Evolutionary conservation across 2,113 vertebrate genomes (phyloP), one percentile per base, ranked within the genome.

Genomic region (Ceyx cyanopectus): DNA sequence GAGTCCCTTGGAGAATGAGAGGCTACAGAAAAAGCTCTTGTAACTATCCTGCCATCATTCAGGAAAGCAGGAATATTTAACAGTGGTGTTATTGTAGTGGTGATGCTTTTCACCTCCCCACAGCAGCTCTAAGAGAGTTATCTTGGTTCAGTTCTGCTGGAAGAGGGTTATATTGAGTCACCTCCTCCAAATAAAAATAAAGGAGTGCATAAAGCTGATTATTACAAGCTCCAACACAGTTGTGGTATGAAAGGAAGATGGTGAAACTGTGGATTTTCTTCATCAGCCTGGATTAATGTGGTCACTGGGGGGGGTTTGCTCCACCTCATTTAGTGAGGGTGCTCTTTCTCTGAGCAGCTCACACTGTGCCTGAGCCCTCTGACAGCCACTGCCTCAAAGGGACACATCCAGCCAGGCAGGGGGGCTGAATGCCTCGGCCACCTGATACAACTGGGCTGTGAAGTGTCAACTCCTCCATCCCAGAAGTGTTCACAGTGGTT

Each of bases 21-120:
- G 24, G 45, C 21, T 57, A 30, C 12, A 53, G 7, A 78, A 37
- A 66, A 50, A 73, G 19, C 26, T 45, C 29, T 91, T 48, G 3
- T 15, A 81, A 45, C 26, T 53, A 79, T 8, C 26, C 19, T 32
- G 24, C 53, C 12, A 53, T 53, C 41, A 70, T 9, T 66, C 16
- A 24, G 34, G 45, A 12, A 62, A 53, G 46, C 14, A 79, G 61
- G 81, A 88, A 74, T 77, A 78, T 57, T 89, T 65, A 81, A 81
- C 8, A 81, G 29, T 5, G 20, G 3, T 53, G 16, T 57, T 81
- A 41, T 2, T 72, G 45, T 9, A 53, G n/a, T 1, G 2, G 20
- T 53, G 67, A 75, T n/a, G 11, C 6, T 92, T 90, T 93, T 77
- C 27, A 65, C 32, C 6, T 66, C 51, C 32, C 40, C 40, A 62